phyloP scores from a whole-genome alignment of 2,888 invertebrate species.

The Pinctada fucata region DNA sequence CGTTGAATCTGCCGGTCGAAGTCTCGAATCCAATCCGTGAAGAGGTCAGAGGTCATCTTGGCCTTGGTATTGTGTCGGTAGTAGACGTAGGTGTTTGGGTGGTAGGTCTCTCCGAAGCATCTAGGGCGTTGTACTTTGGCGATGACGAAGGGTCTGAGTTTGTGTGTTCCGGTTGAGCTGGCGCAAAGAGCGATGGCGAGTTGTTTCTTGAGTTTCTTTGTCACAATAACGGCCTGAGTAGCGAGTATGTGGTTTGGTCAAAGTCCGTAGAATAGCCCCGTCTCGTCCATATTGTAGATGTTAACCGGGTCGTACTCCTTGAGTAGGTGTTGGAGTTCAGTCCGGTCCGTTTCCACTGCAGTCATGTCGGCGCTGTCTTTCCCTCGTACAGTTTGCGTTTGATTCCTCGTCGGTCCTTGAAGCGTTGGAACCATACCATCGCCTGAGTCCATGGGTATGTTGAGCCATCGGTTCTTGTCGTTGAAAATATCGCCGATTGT shows the following conservation, averaged over 20 bases:
- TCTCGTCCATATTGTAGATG: slow-evolving; percentile 44
- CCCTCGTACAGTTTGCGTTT: slow-evolving; percentile 23
- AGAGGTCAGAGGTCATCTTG: slow-evolving; percentile 45
- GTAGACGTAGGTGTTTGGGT: slow-evolving; percentile 24
- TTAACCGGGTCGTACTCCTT: slow-evolving; percentile 27
- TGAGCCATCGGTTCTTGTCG: slow-evolving; percentile 10
- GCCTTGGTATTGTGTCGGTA: slow-evolving; percentile 40
- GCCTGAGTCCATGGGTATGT: background rate
- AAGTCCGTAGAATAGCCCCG: slow-evolving; percentile 39
- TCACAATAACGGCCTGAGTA: slow-evolving; percentile 14
- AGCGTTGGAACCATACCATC: slow-evolving; percentile 5
- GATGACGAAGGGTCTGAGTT: slow-evolving; percentile 42
- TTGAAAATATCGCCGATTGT: slow-evolving; percentile 10
- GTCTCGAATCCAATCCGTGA: slow-evolving; percentile 39
- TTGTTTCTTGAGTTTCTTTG: slow-evolving; percentile 28
- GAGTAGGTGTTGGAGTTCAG: slow-evolving; percentile 14
- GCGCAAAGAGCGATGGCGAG: slow-evolving; percentile 34
- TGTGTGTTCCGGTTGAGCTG: slow-evolving; percentile 34
- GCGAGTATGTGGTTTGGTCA: slow-evolving; percentile 35
- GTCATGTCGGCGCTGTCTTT: slow-evolving; percentile 33
- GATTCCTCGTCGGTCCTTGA: slow-evolving; percentile 25
- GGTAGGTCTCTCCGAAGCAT: slow-evolving; percentile 36
- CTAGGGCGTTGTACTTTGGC: slow-evolving; percentile 20
- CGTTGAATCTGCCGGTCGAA: slow-evolving; percentile 32
- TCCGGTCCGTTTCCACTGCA: slow-evolving; percentile 3